Evolutionary conservation across 2,113 vertebrate genomes (phyloP).

Genomic region (Neofelis nebulosa): DNA sequence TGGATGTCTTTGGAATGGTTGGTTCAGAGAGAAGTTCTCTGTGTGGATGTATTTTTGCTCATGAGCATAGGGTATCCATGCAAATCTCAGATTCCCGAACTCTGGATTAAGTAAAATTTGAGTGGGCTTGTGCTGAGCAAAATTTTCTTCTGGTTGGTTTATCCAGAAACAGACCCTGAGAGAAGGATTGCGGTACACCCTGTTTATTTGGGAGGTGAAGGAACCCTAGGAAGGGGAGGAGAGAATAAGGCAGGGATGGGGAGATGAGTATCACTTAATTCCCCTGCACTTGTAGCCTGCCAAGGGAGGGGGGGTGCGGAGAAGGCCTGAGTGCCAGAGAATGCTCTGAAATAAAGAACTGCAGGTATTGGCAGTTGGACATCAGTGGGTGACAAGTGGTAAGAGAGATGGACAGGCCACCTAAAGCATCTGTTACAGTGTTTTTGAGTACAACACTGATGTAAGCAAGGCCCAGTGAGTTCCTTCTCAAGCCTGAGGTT

Average conservation of each 20-base stretch:
- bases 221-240: neutral
- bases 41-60: fast-evolving
- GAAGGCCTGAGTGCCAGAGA: neutral
- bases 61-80: neutral
- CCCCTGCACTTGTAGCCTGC: neutral
- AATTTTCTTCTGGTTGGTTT: neutral
- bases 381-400: neutral
- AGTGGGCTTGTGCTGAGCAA: neutral
- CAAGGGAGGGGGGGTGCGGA: neutral
- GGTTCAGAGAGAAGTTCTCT: neutral
- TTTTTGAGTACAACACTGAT: neutral
- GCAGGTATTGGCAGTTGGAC: neutral
- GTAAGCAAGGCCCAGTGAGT: neutral
- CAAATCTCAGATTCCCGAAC: neutral
- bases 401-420: neutral
- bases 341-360: neutral
- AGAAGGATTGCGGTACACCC: neutral
- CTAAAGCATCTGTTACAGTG: neutral
- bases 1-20: neutral
- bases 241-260: neutral
- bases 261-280: neutral
- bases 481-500: neutral
- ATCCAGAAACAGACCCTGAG: neutral
- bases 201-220: neutral
- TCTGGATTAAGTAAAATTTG: neutral